Conservation (phyloP, 1,140 invertebrate species). For the Trichonephila inaurata region DNA sequence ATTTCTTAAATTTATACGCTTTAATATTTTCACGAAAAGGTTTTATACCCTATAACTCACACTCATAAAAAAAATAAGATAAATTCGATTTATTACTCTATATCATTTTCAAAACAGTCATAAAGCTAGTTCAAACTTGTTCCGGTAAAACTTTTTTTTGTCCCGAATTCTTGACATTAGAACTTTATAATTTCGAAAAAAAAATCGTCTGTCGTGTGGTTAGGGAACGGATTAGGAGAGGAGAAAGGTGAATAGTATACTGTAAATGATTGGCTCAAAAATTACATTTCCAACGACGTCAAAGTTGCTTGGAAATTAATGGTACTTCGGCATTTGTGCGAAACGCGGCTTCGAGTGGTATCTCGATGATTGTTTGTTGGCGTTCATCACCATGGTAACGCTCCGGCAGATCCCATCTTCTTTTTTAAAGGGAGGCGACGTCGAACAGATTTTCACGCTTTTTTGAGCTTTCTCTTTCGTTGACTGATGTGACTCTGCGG, state of each 20-base stretch:
- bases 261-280: slow-evolving; percentile 63
- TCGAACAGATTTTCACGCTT: slow-evolving; percentile 54
- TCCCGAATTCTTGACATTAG: no score
- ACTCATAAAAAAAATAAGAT: no score
- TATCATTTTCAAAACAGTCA: no score
- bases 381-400: slow-evolving; percentile 51
- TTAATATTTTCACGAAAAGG: no score
- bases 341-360: slow-evolving; percentile 66
- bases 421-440: slow-evolving; percentile 52
- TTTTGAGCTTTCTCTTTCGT: slow-evolving; percentile 32
- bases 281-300: slow-evolving; percentile 53
- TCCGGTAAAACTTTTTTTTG: no score
- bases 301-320: slow-evolving; percentile 66
- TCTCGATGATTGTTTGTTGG: slow-evolving; percentile 72
- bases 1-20: no score
- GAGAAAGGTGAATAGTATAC: background rate
- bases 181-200: background rate
- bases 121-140: no score
- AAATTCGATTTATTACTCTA: no score
- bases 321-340: slow-evolving; percentile 26
- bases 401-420: slow-evolving; percentile 64
- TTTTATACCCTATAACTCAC: no score
- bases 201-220: background rate
- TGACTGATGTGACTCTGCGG: slow-evolving; percentile 40
- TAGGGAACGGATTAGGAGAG: background rate